Evolutionary conservation across 2,113 vertebrate species (phyloP).

Genomic region (Callionymus lyra): DNA sequence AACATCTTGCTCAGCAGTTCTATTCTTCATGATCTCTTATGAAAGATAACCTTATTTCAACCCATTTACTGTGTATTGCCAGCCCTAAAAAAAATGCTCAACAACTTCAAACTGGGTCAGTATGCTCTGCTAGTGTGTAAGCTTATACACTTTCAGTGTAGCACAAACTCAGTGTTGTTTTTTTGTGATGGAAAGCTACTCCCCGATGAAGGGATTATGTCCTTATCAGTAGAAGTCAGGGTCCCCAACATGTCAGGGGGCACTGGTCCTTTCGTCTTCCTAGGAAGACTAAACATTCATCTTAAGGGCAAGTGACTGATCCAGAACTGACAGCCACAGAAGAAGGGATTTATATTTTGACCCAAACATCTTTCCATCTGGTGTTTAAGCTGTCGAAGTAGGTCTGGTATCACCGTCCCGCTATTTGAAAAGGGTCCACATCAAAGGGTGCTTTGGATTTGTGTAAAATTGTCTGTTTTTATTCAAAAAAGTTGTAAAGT

Average conservation of each 20-base stretch:
- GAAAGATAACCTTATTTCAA: too few species aligned
- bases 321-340: constrained; percentile 41
- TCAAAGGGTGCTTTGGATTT: constrained; percentile 2
- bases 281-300: constrained; percentile 13
- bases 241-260: constrained; percentile 11
- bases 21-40: too few species aligned
- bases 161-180: too few species aligned
- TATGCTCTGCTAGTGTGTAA: too few species aligned
- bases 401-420: constrained; percentile 24
- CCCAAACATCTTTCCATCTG: constrained; percentile 37
- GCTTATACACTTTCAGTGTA: too few species aligned
- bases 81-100: too few species aligned
- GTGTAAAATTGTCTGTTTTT: too few species aligned
- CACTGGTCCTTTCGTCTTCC: constrained; percentile 19
- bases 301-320: constrained; percentile 32
- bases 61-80: too few species aligned
- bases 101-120: too few species aligned
- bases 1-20: too few species aligned
- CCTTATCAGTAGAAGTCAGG: constrained; percentile 22
- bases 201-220: constrained; percentile 23
- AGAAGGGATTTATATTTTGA: constrained; percentile 43
- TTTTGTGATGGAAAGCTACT: too few species aligned
- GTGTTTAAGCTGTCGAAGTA: constrained; percentile 39
- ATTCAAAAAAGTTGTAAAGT: too few species aligned
- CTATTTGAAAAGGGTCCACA: constrained; percentile 28